These are phyloP conservation scores for Lutjanus erythropterus DNA, from an alignment of 2,113 vertebrate genomes.

Conservation along the genomic window DNA sequence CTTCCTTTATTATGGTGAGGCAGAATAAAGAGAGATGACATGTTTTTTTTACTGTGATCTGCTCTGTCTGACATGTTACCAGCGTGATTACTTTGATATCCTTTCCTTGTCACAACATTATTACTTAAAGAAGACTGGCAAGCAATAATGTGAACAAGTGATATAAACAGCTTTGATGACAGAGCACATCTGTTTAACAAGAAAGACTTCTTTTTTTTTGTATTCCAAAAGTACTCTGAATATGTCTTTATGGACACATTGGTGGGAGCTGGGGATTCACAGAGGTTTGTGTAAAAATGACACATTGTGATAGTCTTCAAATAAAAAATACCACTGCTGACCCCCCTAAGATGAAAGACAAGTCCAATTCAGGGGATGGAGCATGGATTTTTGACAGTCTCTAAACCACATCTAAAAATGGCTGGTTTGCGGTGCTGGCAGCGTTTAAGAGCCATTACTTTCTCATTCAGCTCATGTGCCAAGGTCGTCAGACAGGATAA, in stretches of 20 bases:
- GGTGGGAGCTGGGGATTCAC: neutral
- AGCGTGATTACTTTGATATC: neutral
- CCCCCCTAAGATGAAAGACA: constrained; percentile 34
- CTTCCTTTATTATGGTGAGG: neutral
- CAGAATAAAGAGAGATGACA: neutral
- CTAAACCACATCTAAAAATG: constrained; percentile 53
- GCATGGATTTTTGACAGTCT: constrained; percentile 43
- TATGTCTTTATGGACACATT: neutral
- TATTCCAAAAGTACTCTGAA: neutral
- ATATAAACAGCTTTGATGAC: neutral
- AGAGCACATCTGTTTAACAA: neutral
- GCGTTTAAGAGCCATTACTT: constrained; percentile 61
- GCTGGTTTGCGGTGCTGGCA: constrained; percentile 40
- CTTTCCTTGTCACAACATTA: neutral
- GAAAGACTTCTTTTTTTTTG: neutral
- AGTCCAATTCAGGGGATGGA: constrained; percentile 1
- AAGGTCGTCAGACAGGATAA: constrained; percentile 78
- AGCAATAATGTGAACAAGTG: neutral
- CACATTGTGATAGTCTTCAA: constrained; percentile 19
- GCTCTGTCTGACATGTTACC: neutral
- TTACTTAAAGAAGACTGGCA: neutral
- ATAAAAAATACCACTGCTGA: constrained; percentile 4
- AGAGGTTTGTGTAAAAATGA: neutral
- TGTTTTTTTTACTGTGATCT: neutral
- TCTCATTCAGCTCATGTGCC: constrained; percentile 76